These are phyloP conservation scores for Picus viridis DNA, from an alignment of 2,797 vertebrate species.

Conservation along the genomic window DNA sequence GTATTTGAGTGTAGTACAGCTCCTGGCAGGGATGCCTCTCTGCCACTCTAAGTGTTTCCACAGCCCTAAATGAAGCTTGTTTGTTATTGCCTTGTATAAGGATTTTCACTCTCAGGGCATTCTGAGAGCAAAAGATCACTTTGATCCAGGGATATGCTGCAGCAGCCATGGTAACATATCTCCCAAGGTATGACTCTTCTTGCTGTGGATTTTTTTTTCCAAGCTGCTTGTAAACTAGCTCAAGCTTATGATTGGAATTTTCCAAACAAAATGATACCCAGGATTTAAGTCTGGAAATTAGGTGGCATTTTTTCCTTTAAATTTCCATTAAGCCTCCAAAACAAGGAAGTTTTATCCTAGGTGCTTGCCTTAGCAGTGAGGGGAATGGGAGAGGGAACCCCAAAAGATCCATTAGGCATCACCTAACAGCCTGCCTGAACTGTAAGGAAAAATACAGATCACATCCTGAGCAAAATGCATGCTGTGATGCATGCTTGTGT, in stretches of 20 bases:
- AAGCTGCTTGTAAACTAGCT: not conserved
- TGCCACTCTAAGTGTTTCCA: not conserved
- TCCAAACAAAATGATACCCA: not conserved
- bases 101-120: not conserved
- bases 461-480: not conserved
- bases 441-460: not conserved
- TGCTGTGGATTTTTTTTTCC: not conserved
- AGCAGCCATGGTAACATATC: not conserved
- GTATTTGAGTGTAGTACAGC: not conserved
- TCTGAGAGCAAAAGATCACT: not conserved
- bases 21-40: not conserved
- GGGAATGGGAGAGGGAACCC: not conserved
- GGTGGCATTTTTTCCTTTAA: not conserved
- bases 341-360: not conserved
- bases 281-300: constrained; percentile 1
- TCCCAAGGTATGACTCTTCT: not conserved
- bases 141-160: not conserved
- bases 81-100: not conserved
- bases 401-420: not conserved
- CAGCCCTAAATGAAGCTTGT: not conserved
- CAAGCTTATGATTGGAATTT: constrained; percentile 11
- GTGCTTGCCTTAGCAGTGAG: not conserved
- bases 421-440: not conserved
- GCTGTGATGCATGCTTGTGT: not conserved
- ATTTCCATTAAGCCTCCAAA: not conserved